A percentile compares a stretch with the other conserved stretches of the same genome.
phyloP scores from a whole-genome alignment of 2,888 invertebrate species.

The Pasiphila rectangulata region DNA sequence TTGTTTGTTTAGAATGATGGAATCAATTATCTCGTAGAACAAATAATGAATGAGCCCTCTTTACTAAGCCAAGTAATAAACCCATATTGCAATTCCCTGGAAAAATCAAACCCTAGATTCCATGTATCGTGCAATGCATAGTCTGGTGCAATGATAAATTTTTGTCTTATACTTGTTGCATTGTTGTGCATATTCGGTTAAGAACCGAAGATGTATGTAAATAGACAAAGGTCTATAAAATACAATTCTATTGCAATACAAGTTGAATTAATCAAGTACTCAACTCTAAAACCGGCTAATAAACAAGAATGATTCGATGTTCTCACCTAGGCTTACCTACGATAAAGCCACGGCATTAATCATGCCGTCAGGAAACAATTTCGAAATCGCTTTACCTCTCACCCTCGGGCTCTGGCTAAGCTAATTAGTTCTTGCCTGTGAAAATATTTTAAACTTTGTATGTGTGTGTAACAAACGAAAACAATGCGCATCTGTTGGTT shows the following conservation, averaged over 20 bases:
- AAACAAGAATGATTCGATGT: slow-evolving; percentile 14
- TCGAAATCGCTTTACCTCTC: slow-evolving; percentile 18
- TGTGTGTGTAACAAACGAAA: slow-evolving; percentile 2
- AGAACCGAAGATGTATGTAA: neutral
- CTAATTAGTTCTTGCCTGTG: slow-evolving; percentile 20
- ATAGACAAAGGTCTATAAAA: neutral
- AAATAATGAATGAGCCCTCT: too few species aligned
- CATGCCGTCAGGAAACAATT: slow-evolving; percentile 24
- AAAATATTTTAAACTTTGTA: slow-evolving; percentile 5
- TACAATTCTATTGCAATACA: too few species aligned
- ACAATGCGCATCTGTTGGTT: neutral
- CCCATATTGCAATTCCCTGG: too few species aligned
- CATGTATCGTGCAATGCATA: too few species aligned
- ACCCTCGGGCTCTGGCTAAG: slow-evolving; percentile 18
- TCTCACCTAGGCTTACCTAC: slow-evolving; percentile 13
- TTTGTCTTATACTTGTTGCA: too few species aligned
- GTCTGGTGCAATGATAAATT: too few species aligned
- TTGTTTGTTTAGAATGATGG: too few species aligned
- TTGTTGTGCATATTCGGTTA: too few species aligned
- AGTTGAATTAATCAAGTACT: neutral
- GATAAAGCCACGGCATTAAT: slow-evolving; percentile 16
- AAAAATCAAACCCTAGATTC: too few species aligned
- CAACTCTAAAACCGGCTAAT: slow-evolving; percentile 5
- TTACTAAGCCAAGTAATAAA: too few species aligned
- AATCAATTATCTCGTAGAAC: too few species aligned